Evolutionary conservation across 2,797 vertebrate species (phyloP).

Genomic region (Balearica regulorum): DNA sequence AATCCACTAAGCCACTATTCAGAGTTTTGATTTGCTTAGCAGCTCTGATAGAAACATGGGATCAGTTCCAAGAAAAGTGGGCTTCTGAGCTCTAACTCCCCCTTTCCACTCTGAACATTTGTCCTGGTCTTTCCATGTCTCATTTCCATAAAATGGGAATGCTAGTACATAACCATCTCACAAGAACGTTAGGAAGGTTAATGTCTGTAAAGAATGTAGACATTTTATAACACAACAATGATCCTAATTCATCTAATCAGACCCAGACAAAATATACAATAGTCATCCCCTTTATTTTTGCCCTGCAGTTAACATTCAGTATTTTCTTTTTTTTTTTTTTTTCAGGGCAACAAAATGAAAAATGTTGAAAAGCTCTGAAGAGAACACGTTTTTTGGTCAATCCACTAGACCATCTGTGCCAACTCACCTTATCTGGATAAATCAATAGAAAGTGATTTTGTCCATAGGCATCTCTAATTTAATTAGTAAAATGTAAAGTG

Average conservation of each 20-base stretch:
- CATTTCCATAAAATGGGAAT: background rate
- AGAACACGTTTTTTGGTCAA: background rate
- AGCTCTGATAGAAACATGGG: background rate
- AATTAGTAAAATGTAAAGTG: slow-evolving; percentile 19
- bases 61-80: background rate
- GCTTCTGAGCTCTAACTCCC: background rate
- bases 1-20: background rate
- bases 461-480: background rate
- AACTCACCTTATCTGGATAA: background rate
- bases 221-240: background rate
- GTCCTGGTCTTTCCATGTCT: background rate
- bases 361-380: background rate
- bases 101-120: background rate
- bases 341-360: background rate
- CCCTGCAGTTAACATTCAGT: background rate
- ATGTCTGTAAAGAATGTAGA: background rate
- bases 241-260: background rate
- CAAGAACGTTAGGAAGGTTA: background rate
- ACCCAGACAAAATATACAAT: background rate
- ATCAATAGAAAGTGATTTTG: slow-evolving; percentile 12
- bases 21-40: background rate
- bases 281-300: background rate
- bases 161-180: background rate
- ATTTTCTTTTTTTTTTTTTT: background rate
- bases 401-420: background rate